A percentile compares a stretch with the other conserved stretches of the same genome.
Evolutionary conservation across 2,113 vertebrate genomes (phyloP).

Genomic region (Bos javanicus): DNA sequence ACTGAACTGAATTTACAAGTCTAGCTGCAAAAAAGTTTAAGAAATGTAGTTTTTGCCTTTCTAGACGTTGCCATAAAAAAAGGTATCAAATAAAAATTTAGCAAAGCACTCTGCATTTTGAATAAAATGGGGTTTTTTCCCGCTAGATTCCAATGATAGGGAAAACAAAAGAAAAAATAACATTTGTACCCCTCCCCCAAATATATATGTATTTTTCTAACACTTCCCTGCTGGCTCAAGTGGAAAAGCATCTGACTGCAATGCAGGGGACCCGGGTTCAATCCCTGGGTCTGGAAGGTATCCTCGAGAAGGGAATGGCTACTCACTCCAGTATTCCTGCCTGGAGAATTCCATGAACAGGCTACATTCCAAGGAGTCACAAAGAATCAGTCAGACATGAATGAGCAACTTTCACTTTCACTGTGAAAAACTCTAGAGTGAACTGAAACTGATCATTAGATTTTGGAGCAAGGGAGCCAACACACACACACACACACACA

Average conservation of each 20-base stretch:
- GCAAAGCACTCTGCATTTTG: neutral
- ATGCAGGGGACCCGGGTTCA: neutral
- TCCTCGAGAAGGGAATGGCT: neutral
- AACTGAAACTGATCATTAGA: neutral
- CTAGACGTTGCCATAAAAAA: neutral
- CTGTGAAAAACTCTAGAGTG: neutral
- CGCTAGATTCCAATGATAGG: neutral
- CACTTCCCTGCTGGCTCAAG: neutral
- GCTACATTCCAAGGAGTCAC: neutral
- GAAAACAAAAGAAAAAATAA: neutral
- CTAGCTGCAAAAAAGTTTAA: neutral
- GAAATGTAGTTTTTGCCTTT: neutral
- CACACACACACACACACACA: neutral
- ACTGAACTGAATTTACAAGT: too few relatives aligned
- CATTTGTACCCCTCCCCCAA: neutral
- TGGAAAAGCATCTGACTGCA: neutral
- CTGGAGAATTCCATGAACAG: neutral
- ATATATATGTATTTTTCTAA: neutral
- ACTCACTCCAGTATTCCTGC: neutral
- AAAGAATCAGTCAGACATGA: neutral
- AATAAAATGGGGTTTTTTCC: neutral
- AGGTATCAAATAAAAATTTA: neutral
- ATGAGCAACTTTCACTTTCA: neutral
- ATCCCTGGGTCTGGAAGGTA: neutral
- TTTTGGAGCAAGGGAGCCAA: neutral